Evolutionary conservation across 2,797 vertebrate genomes (phyloP), one percentile per base, ranked within the genome.

Genomic region (Margarornis squamiger): DNA sequence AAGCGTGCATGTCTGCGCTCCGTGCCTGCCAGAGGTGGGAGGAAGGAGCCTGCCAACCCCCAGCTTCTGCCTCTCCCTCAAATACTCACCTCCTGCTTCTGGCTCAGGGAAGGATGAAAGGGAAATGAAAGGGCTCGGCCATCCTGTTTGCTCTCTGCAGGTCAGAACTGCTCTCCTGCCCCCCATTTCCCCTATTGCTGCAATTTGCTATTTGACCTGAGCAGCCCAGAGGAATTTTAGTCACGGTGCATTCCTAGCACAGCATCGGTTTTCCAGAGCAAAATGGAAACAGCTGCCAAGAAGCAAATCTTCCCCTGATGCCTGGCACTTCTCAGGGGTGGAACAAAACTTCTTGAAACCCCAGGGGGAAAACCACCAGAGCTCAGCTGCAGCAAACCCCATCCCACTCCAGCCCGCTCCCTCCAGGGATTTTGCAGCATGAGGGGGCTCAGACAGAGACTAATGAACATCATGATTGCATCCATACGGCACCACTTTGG

Each of bases 181-280:
- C 65, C 39, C 26, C 0, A 0, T 68, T 91, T 91, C 55, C 58
- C 76, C 77, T 80, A 0, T 38, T 66, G 73, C 61, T 95, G 88
- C 91, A 90, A 38, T 92, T 94, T 94, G 88, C 88, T 92, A n/a
- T 92, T 94, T 94, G 93, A 95, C 96, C 94, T 86, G 86, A 90
- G 77, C 74, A 94, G 74, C 88, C 87, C 77, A 52, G 77, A 88
- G 88, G 71, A 80, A 61, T 92, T 93, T 92, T 5, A 74, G 94
- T 91, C 88, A 88, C 30, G 29, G 91, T 55, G 38, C 80, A 82
- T 96, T 95, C 93, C 83, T 55, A 94, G 95, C 93, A 39, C 86
- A 86, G 86, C 76, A 76, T 85, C 17, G 4, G 86, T 90, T 96
- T 95, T 95, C 90, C 93, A 52, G 80, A 95, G 86, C 90, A 88